These are phyloP conservation scores for Rynchops niger DNA, from an alignment of 2,113 vertebrate genomes.

Conservation along the genomic window DNA sequence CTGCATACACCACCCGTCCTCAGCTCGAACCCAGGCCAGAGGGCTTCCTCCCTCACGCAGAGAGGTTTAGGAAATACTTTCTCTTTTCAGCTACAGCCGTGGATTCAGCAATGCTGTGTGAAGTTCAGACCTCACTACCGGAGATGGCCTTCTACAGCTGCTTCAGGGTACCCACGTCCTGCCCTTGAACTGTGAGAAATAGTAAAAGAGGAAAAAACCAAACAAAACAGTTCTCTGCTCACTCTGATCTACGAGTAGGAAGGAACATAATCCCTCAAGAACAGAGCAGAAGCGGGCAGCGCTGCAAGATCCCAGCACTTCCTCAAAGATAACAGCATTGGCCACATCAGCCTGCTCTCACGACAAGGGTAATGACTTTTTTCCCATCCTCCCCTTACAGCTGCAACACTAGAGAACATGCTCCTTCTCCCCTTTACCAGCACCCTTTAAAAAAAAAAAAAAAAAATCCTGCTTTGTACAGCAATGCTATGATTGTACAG, in stretches of 20 bases:
- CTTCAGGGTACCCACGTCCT: neutral
- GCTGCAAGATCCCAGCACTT: neutral
- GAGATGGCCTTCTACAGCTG: neutral
- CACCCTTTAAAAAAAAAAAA: neutral
- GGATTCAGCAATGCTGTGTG: neutral
- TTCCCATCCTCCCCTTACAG: neutral
- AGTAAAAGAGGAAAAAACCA: neutral
- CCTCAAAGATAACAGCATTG: neutral
- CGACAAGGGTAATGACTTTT: neutral
- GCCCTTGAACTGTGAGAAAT: neutral
- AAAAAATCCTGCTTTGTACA: neutral
- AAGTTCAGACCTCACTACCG: neutral
- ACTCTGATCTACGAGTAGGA: neutral
- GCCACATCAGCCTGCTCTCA: neutral
- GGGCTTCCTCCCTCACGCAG: neutral
- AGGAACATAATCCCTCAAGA: neutral
- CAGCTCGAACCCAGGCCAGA: neutral
- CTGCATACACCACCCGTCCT: accelerated
- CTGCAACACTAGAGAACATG: neutral
- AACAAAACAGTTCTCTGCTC: neutral
- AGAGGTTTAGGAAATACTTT: neutral
- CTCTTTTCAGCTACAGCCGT: neutral
- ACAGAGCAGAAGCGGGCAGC: neutral
- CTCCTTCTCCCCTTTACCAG: neutral
- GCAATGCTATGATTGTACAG: neutral